phyloP scores from a whole-genome alignment of 2,797 vertebrate species.

The Valencia hispanica region DNA sequence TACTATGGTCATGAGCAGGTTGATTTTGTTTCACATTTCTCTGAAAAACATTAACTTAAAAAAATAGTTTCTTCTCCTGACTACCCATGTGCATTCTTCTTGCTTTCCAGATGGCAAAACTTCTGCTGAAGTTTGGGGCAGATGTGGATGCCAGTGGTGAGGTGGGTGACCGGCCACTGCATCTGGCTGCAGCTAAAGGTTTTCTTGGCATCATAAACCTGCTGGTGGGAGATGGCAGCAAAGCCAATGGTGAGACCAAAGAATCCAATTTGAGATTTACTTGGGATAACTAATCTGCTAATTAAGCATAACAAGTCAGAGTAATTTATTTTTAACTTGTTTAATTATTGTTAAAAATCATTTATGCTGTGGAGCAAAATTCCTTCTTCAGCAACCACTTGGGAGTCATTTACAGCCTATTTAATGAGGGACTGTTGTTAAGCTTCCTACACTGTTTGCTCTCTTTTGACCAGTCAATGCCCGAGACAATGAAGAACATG shows the following conservation, averaged over 20 bases:
- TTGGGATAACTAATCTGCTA: background rate
- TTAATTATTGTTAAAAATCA: background rate
- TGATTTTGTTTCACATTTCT: conserved; percentile 8
- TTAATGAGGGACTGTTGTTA: background rate
- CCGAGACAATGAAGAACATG: conserved; percentile 93
- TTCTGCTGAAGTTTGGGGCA: conserved; percentile 91
- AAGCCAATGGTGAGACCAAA: conserved; percentile 85
- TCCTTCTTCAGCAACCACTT: background rate
- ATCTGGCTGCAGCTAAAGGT: conserved; percentile 94
- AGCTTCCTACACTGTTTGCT: background rate
- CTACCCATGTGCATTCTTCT: background rate
- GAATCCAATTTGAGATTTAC: background rate
- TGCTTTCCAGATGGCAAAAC: conserved; percentile 82
- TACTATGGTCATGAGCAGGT: conserved; percentile 90
- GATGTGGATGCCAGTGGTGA: conserved; percentile 92
- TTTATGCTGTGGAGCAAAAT: background rate
- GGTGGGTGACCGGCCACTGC: conserved; percentile 92
- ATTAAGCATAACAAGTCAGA: background rate
- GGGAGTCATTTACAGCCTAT: background rate
- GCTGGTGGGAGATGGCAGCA: conserved; percentile 88
- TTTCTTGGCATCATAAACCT: conserved; percentile 88
- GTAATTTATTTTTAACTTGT: background rate
- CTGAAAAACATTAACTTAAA: background rate
- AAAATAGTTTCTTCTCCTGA: background rate
- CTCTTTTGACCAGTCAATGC: conserved; percentile 84